These are phyloP conservation scores for Drosophila quinaria DNA, from an alignment of 2,888 invertebrate species.

Conservation along the genomic window DNA sequence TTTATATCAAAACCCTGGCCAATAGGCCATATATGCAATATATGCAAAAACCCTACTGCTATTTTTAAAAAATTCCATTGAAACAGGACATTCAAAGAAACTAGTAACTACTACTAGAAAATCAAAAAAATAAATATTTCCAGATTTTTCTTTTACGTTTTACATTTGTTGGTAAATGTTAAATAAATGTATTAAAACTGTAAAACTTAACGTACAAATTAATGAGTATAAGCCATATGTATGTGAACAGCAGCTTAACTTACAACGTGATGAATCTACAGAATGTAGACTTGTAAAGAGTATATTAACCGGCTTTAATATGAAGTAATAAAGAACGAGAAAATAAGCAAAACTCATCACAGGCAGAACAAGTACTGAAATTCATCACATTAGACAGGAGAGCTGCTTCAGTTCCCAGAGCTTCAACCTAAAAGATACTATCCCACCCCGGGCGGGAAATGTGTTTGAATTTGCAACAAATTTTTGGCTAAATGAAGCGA, in stretches of 20 bases:
- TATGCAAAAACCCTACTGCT: too few species aligned
- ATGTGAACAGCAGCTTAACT: slow-evolving; percentile 8
- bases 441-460: slow-evolving; percentile 16
- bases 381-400: slow-evolving; percentile 69
- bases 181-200: too few species aligned
- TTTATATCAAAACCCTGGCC: too few species aligned
- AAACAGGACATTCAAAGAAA: too few species aligned
- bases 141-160: too few species aligned
- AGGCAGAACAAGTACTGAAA: slow-evolving; percentile 50
- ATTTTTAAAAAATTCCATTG: too few species aligned
- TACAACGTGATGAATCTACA: slow-evolving; percentile 2
- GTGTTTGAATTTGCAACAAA: slow-evolving; percentile 56
- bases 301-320: slow-evolving; percentile 25
- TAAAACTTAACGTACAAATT: not conserved
- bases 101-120: too few species aligned
- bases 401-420: slow-evolving; percentile 18
- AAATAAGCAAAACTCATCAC: slow-evolving; percentile 31
- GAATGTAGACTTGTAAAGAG: slow-evolving; percentile 3
- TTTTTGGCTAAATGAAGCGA: slow-evolving; percentile 76
- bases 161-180: too few species aligned
- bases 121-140: too few species aligned
- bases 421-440: not conserved
- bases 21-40: too few species aligned
- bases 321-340: slow-evolving; percentile 26
- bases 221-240: not conserved